These are phyloP conservation scores for Sebastes taczanowskii DNA, from an alignment of 2,797 vertebrate species.

Conservation along the genomic window DNA sequence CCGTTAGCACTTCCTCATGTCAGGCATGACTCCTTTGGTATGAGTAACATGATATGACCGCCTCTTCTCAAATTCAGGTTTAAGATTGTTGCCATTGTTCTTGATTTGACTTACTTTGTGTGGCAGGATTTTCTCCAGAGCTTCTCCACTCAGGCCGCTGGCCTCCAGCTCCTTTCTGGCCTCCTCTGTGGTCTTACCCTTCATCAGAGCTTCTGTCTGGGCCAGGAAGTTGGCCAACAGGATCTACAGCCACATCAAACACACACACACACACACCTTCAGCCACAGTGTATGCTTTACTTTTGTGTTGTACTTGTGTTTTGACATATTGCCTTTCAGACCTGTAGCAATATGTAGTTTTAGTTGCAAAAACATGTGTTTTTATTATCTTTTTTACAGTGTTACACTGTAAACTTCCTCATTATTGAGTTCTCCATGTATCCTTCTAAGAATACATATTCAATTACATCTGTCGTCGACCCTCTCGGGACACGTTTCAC, in stretches of 20 bases:
- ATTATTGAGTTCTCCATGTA: no score
- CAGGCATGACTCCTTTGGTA: background rate
- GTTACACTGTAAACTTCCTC: no score
- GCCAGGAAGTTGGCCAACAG: slow-evolving; percentile 95
- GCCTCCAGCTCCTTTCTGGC: slow-evolving; percentile 92
- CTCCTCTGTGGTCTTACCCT: slow-evolving; percentile 92
- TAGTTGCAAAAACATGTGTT: background rate
- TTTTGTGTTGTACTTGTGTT: background rate
- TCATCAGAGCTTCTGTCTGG: slow-evolving; percentile 98
- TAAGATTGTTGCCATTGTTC: background rate
- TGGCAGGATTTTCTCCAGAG: slow-evolving; percentile 91
- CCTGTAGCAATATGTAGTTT: background rate
- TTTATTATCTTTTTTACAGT: background rate
- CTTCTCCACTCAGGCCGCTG: slow-evolving; percentile 85
- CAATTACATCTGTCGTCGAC: background rate
- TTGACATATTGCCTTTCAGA: background rate
- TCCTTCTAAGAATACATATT: background rate
- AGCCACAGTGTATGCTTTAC: background rate
- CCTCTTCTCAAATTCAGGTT: background rate
- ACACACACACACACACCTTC: background rate
- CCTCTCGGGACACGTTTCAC: background rate
- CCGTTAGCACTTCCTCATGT: background rate
- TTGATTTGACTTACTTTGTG: slow-evolving; percentile 88
- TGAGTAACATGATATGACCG: background rate
- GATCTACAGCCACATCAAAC: slow-evolving; percentile 81